These are phyloP conservation scores for Myotis findleyi DNA, from an alignment of 2,797 vertebrate genomes.

Conservation along the genomic window DNA sequence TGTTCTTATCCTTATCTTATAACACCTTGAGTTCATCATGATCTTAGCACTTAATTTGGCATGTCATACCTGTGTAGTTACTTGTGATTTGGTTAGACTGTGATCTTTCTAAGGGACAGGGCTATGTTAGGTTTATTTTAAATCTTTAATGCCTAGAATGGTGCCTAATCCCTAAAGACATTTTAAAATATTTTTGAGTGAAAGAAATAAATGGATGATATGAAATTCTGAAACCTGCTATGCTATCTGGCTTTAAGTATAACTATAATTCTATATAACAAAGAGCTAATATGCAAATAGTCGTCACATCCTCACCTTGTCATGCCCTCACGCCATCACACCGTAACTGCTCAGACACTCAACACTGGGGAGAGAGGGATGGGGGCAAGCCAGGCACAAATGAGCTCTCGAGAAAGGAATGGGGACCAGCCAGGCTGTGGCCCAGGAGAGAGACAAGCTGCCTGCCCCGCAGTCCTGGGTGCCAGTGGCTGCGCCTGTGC, in stretches of 20 bases:
- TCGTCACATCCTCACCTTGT: too few relatives aligned
- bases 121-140: not conserved
- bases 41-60: not conserved
- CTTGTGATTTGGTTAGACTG: not conserved
- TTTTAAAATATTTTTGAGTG: conserved; percentile 28
- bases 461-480: too few relatives aligned
- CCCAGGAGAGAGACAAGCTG: too few relatives aligned
- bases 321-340: too few relatives aligned
- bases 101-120: not conserved
- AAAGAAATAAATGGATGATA: not conserved
- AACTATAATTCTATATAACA: not conserved
- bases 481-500: too few relatives aligned
- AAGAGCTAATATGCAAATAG: not conserved
- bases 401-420: too few relatives aligned
- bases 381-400: too few relatives aligned
- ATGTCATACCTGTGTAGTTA: not conserved
- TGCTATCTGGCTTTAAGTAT: not conserved
- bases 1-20: not conserved
- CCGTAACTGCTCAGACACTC: too few relatives aligned
- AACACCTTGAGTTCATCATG: not conserved
- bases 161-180: not conserved
- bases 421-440: too few relatives aligned
- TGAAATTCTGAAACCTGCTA: not conserved
- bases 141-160: not conserved
- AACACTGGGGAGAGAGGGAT: too few relatives aligned